phyloP scores from a whole-genome alignment of 2,888 invertebrate species.

The Chymomyza caudatula region DNA sequence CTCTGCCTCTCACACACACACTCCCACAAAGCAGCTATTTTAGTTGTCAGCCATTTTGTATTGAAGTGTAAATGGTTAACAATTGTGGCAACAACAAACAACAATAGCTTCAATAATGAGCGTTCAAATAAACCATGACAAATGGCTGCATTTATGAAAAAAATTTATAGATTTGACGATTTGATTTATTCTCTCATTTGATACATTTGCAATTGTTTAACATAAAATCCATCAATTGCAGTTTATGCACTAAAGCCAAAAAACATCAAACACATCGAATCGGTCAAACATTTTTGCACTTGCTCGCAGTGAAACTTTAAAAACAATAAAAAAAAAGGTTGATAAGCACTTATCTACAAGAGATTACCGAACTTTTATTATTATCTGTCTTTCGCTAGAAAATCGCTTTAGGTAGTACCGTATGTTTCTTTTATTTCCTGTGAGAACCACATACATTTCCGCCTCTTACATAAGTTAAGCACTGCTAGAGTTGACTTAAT shows the following conservation, averaged over 20 bases:
- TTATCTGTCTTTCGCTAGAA: no score
- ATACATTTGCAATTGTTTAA: neutral
- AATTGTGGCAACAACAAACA: constrained; percentile 50
- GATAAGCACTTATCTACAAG: no score
- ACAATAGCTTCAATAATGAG: constrained; percentile 17
- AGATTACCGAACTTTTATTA: no score
- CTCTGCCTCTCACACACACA: constrained; percentile 6
- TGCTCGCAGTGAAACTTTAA: no score
- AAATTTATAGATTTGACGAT: neutral
- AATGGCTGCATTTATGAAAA: neutral
- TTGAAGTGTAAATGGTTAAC: constrained; percentile 69
- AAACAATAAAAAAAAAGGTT: no score
- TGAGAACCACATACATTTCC: no score
- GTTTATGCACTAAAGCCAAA: neutral
- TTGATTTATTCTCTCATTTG: neutral
- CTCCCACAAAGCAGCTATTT: constrained; percentile 5
- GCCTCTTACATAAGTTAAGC: no score
- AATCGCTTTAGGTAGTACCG: no score
- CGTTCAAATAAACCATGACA: neutral
- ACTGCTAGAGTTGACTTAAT: no score
- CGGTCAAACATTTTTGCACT: no score
- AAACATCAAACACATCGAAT: no score
- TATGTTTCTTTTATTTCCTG: no score
- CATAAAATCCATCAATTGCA: neutral
- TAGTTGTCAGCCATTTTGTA: constrained; percentile 55